These are phyloP conservation scores for Strix uralensis DNA, from an alignment of 2,113 vertebrate genomes.

Conservation along the genomic window DNA sequence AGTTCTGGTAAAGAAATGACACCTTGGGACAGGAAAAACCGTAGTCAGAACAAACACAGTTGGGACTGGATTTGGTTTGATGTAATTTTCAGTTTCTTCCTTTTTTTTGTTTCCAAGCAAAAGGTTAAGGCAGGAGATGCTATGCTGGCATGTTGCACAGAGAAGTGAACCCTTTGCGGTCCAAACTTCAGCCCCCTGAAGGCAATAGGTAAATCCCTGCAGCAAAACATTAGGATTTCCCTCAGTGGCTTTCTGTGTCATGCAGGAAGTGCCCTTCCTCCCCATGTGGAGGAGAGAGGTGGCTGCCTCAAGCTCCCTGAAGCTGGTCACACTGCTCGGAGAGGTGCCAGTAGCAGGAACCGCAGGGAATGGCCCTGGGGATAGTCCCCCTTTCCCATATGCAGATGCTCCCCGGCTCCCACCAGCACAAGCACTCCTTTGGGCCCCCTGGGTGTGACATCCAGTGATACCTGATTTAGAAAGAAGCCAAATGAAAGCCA, in stretches of 20 bases:
- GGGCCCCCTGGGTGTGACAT: not conserved
- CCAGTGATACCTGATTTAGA: not conserved
- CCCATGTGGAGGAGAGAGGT: not conserved
- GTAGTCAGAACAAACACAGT: not conserved
- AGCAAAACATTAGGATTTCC: not conserved
- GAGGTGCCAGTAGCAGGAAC: not conserved
- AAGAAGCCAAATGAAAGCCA: not conserved
- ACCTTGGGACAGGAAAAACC: not conserved
- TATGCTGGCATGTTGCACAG: not conserved
- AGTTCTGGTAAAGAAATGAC: not conserved
- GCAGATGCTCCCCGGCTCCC: not conserved
- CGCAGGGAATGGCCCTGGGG: fast-evolving
- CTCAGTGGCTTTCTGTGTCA: not conserved
- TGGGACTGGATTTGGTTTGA: not conserved
- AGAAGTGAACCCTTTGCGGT: not conserved
- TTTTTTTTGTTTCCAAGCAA: not conserved
- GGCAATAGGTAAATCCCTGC: not conserved
- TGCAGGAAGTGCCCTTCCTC: not conserved
- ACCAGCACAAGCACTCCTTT: not conserved
- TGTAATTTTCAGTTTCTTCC: not conserved
- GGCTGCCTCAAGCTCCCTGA: not conserved
- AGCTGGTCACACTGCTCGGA: not conserved
- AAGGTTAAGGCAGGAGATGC: not conserved
- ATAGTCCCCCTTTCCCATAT: not conserved
- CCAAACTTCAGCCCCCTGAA: not conserved